phyloP scores from a whole-genome alignment of 2,113 vertebrate genomes.

The Leptocoma aspasia region DNA sequence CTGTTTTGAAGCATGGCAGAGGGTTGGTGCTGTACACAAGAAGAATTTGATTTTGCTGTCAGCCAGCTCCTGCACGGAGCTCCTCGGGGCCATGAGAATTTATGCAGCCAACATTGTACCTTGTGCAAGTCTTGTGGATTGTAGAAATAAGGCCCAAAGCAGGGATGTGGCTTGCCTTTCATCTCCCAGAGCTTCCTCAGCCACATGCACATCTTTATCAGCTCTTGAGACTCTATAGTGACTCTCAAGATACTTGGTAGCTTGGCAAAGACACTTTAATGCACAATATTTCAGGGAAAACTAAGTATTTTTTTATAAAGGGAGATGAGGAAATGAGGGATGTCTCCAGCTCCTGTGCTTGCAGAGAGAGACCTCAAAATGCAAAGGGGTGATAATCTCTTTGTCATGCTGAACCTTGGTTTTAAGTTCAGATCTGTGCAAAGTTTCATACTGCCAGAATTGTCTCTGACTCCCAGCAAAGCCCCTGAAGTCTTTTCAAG shows the following conservation, averaged over 20 bases:
- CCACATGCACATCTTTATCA: neutral
- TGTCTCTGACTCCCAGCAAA: neutral
- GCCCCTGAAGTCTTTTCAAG: neutral
- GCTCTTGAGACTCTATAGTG: neutral
- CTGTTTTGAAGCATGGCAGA: neutral
- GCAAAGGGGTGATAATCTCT: neutral
- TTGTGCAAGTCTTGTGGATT: neutral
- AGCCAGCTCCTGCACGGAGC: neutral
- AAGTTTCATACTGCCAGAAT: neutral
- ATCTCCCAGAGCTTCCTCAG: neutral
- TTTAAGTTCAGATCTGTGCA: neutral
- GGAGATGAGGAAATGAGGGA: neutral
- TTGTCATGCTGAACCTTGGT: neutral
- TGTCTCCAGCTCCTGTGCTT: neutral
- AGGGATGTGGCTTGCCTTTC: neutral
- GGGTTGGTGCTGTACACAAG: neutral
- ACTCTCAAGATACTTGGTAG: neutral
- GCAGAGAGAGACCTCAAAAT: neutral
- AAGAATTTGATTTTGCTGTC: neutral
- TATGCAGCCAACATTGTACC: neutral
- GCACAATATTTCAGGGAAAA: neutral
- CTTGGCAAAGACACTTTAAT: neutral
- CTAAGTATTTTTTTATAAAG: neutral
- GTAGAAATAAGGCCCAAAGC: neutral
- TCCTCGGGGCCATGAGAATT: neutral